Percentiles rank a stretch among this genome's conserved stretches.
Evolutionary conservation across 2,797 vertebrate genomes (phyloP).

Genomic region (Halcyon leucocephala): DNA sequence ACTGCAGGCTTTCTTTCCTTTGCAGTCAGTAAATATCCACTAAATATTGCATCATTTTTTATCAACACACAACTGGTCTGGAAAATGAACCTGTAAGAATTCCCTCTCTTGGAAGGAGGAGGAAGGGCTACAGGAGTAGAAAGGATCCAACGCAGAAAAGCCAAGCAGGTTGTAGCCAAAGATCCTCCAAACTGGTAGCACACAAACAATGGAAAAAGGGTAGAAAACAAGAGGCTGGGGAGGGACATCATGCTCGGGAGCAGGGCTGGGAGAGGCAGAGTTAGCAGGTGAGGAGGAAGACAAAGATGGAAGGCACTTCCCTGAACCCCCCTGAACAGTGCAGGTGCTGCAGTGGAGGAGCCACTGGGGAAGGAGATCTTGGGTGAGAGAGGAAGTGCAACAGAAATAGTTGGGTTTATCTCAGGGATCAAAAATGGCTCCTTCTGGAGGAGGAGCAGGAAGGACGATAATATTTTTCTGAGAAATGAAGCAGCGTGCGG

Average conservation of each 20-base stretch:
- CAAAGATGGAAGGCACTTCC: not conserved
- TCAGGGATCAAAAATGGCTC: not conserved
- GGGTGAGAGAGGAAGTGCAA: not conserved
- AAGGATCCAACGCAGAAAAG: not conserved
- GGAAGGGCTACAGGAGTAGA: not conserved
- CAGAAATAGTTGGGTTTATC: not conserved
- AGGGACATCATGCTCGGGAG: not conserved
- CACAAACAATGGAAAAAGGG: not conserved
- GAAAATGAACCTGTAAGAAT: not conserved
- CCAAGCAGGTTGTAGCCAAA: not conserved
- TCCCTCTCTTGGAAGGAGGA: not conserved
- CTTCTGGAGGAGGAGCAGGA: not conserved
- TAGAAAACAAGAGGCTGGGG: not conserved
- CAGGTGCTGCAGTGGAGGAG: not conserved
- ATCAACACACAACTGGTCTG: not conserved
- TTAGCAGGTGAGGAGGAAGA: not conserved
- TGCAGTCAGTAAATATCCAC: not conserved
- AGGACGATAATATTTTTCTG: not conserved
- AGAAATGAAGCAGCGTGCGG: not conserved
- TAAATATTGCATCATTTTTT: conserved; percentile 6
- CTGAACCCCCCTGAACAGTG: rapidly evolving
- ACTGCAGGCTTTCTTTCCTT: not conserved
- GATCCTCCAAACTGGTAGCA: not conserved
- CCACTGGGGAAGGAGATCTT: not conserved
- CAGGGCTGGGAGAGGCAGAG: not conserved